Evolutionary conservation across 37 sponge, comb jelly and placozoan genomes (phyloP), one percentile per base, ranked within the genome.

Genomic region (Halichondria panicea): DNA sequence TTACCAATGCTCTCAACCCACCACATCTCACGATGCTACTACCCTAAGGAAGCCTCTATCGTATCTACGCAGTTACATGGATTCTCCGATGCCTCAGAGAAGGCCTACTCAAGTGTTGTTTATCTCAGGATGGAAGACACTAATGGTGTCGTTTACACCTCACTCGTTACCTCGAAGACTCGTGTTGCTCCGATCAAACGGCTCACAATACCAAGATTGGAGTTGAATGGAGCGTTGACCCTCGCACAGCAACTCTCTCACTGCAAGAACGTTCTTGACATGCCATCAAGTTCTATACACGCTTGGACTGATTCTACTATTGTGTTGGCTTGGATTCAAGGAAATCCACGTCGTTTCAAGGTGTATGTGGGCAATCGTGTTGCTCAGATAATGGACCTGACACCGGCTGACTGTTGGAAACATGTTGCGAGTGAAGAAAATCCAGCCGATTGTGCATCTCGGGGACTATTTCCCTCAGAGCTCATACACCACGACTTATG

Each of bases 241-340:
- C 72, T 71, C 25, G 72, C 72, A 22, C 53, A 71, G 33, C 30
- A 53, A 50, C 72, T 71, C 21, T 15, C 34, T 31, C 72, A 71
- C 55, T 53, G 72, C 36, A 46, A 71, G 72, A 30, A 33, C 31
- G 54, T 71, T 18, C 55, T 71, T 32, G 55, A 71, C 53, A 1
- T 53, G 30, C 72, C 72, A 37, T 22, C 35, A 31, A 33, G 31
- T 53, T 24, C 30, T 19, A 30, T 71, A 5, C 37, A 32, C 31
- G 72, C 72, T 22, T 71, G 72, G 72, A 53, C 72, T 48, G 72
- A 71, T 55, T 53, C 54, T 28, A 71, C 72, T 31, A 71, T 71
- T 7, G 55, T 71, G n/a, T 33, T 71, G 21, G 1, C 54, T 21
- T 71, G 55, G 72, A 48, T 71, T 19, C 36, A 53, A 18, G 72